Conservation (phyloP, 2,113 vertebrate species). For the Aphelocoma coerulescens region DNA sequence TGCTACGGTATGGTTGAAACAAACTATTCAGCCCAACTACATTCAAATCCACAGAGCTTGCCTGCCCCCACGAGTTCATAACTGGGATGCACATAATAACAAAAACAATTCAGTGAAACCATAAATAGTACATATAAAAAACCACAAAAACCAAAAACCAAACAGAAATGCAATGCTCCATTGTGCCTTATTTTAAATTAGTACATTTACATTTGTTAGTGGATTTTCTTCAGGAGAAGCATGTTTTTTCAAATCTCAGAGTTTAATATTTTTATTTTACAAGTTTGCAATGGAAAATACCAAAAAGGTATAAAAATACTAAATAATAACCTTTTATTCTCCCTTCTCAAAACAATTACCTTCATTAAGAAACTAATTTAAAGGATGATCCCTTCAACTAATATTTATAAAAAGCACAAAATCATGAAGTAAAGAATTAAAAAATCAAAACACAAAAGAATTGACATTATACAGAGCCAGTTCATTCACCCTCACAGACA, state of each 20-base stretch:
- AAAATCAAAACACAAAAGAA: not conserved
- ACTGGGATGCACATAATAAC: not conserved
- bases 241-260: not conserved
- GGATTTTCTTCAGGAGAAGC: not conserved
- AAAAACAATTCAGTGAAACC: not conserved
- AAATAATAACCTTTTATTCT: not conserved
- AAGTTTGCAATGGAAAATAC: not conserved
- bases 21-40: not conserved
- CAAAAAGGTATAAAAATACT: not conserved
- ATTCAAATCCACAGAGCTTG: not conserved
- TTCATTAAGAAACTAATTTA: not conserved
- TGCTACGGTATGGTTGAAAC: not conserved
- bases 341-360: not conserved
- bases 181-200: not conserved
- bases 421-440: not conserved
- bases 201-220: not conserved
- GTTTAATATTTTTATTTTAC: not conserved
- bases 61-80: not conserved
- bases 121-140: not conserved
- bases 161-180: not conserved
- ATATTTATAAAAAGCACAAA: not conserved
- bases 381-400: not conserved
- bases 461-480: not conserved
- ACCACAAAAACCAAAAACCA: rapidly evolving
- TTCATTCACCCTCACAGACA: not conserved